phyloP scores from a whole-genome alignment of 2,113 vertebrate species.

The Cebus imitator region DNA sequence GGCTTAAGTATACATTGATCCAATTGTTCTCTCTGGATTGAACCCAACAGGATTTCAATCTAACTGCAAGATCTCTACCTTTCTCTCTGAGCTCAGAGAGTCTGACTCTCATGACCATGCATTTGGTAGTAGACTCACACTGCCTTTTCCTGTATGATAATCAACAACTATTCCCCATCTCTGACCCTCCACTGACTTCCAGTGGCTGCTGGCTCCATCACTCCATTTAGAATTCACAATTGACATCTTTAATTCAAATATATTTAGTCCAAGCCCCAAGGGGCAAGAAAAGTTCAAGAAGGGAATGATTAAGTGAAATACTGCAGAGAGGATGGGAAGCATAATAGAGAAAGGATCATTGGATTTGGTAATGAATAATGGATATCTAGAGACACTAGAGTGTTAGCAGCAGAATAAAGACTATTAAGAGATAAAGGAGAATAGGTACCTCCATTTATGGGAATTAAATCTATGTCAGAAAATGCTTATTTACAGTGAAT shows the following conservation, averaged over 20 bases:
- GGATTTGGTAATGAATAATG: background rate
- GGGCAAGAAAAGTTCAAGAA: background rate
- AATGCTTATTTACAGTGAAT: background rate
- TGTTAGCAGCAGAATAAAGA: background rate
- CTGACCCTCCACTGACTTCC: background rate
- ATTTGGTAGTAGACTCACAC: background rate
- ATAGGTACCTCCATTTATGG: background rate
- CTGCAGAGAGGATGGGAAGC: background rate
- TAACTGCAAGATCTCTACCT: background rate
- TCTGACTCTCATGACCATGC: background rate
- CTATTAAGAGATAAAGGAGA: background rate
- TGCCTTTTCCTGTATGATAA: background rate
- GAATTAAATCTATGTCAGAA: background rate
- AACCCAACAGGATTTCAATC: background rate
- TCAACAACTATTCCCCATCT: background rate
- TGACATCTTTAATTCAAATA: background rate
- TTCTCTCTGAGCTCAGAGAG: background rate
- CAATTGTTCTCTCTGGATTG: background rate
- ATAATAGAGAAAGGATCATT: background rate
- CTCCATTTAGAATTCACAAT: background rate
- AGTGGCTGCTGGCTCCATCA: background rate
- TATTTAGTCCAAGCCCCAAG: background rate
- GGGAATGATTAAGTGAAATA: background rate
- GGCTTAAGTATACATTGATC: background rate
- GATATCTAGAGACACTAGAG: background rate